Conservation (phyloP, 2,113 vertebrate species). For the Gambusia holbrooki region DNA sequence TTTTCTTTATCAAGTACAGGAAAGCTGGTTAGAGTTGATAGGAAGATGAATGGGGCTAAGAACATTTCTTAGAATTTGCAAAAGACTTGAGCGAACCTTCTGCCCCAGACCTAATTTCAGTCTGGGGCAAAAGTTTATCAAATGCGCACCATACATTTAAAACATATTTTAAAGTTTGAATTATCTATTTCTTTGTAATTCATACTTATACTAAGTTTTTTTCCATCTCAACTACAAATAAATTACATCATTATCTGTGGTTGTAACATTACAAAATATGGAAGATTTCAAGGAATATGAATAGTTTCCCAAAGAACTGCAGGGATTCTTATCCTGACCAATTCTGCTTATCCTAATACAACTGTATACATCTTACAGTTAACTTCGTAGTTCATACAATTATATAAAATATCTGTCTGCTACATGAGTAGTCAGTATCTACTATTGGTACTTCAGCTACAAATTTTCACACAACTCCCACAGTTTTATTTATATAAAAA, state of each 20-base stretch:
- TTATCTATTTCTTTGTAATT: no score
- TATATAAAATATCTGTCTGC: not conserved
- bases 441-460: slow-evolving; percentile 34
- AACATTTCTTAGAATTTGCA: not conserved
- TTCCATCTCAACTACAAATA: no score
- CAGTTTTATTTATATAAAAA: slow-evolving; percentile 3
- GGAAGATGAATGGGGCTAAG: not conserved
- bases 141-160: not conserved
- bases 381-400: not conserved
- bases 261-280: no score
- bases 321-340: no score
- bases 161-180: no score
- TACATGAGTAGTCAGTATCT: slow-evolving; percentile 11
- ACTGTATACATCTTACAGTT: no score
- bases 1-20: not conserved
- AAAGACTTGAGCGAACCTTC: not conserved
- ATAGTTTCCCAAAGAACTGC: no score
- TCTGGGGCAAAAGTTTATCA: not conserved
- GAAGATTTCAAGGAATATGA: no score
- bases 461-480: slow-evolving; percentile 53
- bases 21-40: not conserved
- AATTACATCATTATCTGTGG: no score
- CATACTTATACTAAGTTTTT: no score
- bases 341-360: no score
- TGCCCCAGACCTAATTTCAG: not conserved